Base-by-base conservation (phyloP, 30 jellyfish, hydroid and myxozoan species). In the Mastigias papua region DNA sequence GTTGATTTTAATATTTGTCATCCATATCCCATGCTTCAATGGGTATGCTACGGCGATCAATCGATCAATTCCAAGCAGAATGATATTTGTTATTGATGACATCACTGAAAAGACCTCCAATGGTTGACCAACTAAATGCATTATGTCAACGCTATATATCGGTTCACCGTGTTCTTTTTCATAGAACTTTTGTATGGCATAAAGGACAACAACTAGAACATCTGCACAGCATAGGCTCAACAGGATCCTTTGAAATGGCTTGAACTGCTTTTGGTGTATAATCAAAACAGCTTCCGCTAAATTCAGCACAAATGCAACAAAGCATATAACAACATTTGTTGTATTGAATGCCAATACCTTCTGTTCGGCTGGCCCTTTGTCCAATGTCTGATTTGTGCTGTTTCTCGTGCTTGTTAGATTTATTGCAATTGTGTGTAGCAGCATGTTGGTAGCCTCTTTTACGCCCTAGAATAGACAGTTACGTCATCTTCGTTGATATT, bases 61-160 rank as follows among this genome's bases (percentile, higher is more conserved):
- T 22, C 92, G 92, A 57, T 82, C 85, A 4, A 82, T 17, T 23
- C 92, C 92, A 30, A 82, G 78, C 26, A 58, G 70, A 0, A 82
- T 69, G 71, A 82, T 82, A 48, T 82, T 82, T 1, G 92, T 48
- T 54, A 82, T 57, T 3, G 92, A 82, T 9, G 92, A 82, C 85
- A 82, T 46, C 37, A 82, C 68, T 2, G 85, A 69, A 32, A 82
- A 82, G 9, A 34, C 13, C 57, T 67, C 86, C 23, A 23, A n/a
- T 29, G 81, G 67, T 13, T 1, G 35, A 16, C 48, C 25, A 20
- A 46, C 48, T 19, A 63, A 15, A 21, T 49, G 22, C 25, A 11
- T 48, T 22, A 32, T 31, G 17, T 68, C 0, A 2, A 3, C 1
- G 76, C 72, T 78, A 10, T 22, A 82, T 11, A 49, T 3, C 1